Conservation (phyloP, 2,888 invertebrate species). For the Anthoptus insignis region DNA sequence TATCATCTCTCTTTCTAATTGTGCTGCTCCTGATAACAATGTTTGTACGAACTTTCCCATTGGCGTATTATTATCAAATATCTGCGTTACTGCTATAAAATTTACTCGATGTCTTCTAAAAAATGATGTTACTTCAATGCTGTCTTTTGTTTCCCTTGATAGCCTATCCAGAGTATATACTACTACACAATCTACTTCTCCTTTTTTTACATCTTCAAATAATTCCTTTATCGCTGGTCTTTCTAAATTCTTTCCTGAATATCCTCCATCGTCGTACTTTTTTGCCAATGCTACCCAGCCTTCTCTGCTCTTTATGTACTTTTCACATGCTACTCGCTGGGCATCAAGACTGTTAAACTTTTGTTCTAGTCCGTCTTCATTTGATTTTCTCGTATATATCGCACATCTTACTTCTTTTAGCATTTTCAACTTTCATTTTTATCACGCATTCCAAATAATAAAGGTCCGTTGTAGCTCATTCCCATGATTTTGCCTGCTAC, state of each 20-base stretch:
- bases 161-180: slow-evolving; percentile 10
- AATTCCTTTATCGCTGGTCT: slow-evolving; percentile 16
- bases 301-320: slow-evolving; percentile 16
- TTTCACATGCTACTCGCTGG: slow-evolving; percentile 15
- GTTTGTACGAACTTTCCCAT: slow-evolving; percentile 18
- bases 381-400: slow-evolving; percentile 15
- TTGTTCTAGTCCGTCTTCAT: slow-evolving; percentile 12
- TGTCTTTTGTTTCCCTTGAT: slow-evolving; percentile 15
- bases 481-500: slow-evolving; percentile 12
- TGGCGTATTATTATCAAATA: slow-evolving; percentile 16
- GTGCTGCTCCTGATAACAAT: slow-evolving; percentile 14
- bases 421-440: slow-evolving; percentile 7
- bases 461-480: slow-evolving; percentile 10
- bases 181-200: slow-evolving; percentile 18
- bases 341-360: slow-evolving; percentile 13
- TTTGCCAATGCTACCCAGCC: slow-evolving; percentile 14
- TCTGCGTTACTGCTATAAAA: slow-evolving; percentile 16
- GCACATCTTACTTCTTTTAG: slow-evolving; percentile 3
- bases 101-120: slow-evolving; percentile 15
- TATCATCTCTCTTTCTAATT: slow-evolving; percentile 14
- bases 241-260: slow-evolving; percentile 15
- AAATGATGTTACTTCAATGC: slow-evolving; percentile 16
- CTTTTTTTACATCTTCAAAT: slow-evolving; percentile 14
- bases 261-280: slow-evolving; percentile 14
- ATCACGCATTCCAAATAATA: slow-evolving; percentile 14